Percentiles rank a stretch among this genome's conserved stretches.
Conservation (phyloP, 2,113 vertebrate species). For the Fregetta grallaria region DNA sequence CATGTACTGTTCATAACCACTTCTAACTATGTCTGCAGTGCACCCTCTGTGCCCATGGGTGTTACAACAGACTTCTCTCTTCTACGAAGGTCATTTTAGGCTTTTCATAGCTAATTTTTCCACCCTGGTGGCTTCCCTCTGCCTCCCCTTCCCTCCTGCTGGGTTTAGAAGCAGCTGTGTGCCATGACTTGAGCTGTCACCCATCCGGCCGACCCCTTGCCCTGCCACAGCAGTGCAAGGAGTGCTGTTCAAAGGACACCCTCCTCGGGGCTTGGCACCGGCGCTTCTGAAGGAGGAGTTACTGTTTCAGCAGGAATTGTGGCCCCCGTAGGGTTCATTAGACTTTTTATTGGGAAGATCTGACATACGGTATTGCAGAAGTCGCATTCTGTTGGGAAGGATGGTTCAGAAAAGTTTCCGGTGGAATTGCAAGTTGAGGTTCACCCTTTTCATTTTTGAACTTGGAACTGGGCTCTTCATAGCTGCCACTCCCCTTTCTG, state of each 20-base stretch:
- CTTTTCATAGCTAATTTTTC: slow-evolving; percentile 2
- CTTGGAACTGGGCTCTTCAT: slow-evolving; percentile 11
- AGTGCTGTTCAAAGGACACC: background rate
- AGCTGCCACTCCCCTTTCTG: background rate
- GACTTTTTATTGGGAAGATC: slow-evolving; percentile 17
- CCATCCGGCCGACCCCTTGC: background rate
- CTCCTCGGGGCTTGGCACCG: background rate
- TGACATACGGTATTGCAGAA: background rate
- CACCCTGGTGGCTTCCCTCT: background rate
- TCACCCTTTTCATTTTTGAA: slow-evolving; percentile 38
- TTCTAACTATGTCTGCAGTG: background rate
- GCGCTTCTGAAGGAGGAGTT: background rate
- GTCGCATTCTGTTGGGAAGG: background rate
- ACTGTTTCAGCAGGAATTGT: background rate
- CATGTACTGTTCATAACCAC: background rate
- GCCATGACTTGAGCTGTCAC: background rate
- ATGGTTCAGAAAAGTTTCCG: slow-evolving; percentile 4
- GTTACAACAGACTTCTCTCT: background rate
- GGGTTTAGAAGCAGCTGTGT: background rate
- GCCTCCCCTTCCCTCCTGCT: background rate
- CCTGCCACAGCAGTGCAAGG: background rate
- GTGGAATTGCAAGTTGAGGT: background rate
- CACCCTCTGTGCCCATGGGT: background rate
- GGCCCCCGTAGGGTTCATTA: background rate
- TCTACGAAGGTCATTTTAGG: background rate